Percentiles rank a stretch among this genome's conserved stretches.
Conservation (phyloP, 2,113 vertebrate species). For the Tringa solitaria region DNA sequence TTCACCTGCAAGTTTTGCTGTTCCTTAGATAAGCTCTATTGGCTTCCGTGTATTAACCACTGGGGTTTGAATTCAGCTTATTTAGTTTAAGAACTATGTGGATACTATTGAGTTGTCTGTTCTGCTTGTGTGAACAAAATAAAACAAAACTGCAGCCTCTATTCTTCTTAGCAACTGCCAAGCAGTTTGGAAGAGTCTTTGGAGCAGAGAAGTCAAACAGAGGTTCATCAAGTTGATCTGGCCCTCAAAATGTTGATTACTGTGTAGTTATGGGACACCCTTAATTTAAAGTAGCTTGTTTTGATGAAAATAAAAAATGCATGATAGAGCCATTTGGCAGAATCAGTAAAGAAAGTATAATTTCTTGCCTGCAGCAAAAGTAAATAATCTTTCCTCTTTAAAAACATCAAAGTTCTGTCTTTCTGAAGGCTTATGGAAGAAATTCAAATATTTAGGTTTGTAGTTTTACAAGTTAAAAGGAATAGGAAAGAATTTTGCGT, state of each 20-base stretch:
- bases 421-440: slow-evolving; percentile 53
- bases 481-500: background rate
- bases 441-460: slow-evolving; percentile 50
- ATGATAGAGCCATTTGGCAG: slow-evolving; percentile 36
- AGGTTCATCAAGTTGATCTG: background rate
- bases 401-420: slow-evolving; percentile 63
- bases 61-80: background rate
- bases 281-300: slow-evolving; percentile 49
- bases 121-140: background rate
- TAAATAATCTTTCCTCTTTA: slow-evolving; percentile 45
- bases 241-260: background rate
- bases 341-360: slow-evolving; percentile 53
- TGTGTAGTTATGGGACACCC: background rate
- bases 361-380: slow-evolving; percentile 56
- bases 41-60: background rate
- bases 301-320: slow-evolving; percentile 35
- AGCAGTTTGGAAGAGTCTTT: background rate
- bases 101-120: background rate
- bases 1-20: background rate
- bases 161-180: background rate
- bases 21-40: background rate
- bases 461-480: slow-evolving; percentile 24
- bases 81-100: background rate
- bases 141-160: background rate
- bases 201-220: background rate